These are phyloP conservation scores for Lasioglossum pauxillum DNA, from an alignment of 2,888 invertebrate genomes.

Conservation along the genomic window DNA sequence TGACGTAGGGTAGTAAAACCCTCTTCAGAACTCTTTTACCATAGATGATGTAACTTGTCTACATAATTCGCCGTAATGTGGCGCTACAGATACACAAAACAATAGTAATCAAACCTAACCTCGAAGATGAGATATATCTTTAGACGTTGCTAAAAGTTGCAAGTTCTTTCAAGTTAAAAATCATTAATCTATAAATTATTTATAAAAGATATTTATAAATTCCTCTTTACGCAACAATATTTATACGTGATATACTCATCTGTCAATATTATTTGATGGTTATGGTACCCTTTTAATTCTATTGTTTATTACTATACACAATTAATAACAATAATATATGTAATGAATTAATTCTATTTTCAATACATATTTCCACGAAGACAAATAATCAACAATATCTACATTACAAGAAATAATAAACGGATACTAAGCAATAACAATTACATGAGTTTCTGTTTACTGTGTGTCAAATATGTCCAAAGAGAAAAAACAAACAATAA, in stretches of 20 bases:
- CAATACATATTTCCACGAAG: neutral
- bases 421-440: neutral
- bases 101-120: neutral
- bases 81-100: neutral
- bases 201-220: neutral
- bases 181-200: neutral
- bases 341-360: neutral
- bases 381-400: neutral
- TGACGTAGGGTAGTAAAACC: neutral
- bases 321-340: neutral
- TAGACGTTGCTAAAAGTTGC: neutral
- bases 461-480: constrained; percentile 6
- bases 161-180: neutral
- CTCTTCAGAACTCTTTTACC: neutral
- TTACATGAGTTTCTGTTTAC: neutral
- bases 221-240: neutral
- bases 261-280: neutral
- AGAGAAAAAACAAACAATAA: constrained; percentile 4
- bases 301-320: neutral
- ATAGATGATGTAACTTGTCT: neutral
- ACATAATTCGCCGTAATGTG: neutral
- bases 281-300: neutral
- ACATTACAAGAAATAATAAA: neutral
- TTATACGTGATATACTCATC: neutral
- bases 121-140: neutral